Conservation (phyloP, 1,140 invertebrate genomes). For the Idris sp. region DNA sequence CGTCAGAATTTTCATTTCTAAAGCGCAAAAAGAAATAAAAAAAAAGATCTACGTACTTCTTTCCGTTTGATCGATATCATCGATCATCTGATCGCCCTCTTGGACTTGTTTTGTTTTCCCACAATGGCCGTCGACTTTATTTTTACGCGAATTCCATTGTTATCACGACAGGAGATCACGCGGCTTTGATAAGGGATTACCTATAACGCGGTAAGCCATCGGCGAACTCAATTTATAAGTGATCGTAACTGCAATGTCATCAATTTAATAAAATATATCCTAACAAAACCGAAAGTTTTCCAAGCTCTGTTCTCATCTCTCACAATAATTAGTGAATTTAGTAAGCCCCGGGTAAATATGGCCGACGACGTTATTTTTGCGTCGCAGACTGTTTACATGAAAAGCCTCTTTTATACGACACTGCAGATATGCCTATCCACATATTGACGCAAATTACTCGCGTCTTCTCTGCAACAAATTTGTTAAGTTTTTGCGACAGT, state of each 20-base stretch:
- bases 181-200: slow-evolving; percentile 48
- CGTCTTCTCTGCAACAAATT: no score
- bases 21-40: slow-evolving; percentile 16
- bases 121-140: slow-evolving; percentile 46
- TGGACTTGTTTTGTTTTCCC: slow-evolving; percentile 61
- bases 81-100: slow-evolving; percentile 52
- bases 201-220: slow-evolving; percentile 39
- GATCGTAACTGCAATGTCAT: no score
- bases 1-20: slow-evolving; percentile 29
- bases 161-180: slow-evolving; percentile 44
- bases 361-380: slow-evolving; percentile 35
- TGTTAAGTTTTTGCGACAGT: no score
- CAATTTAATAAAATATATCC: no score
- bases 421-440: slow-evolving; percentile 57
- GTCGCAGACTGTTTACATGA: slow-evolving; percentile 43
- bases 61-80: slow-evolving; percentile 45
- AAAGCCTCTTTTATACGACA: slow-evolving; percentile 40
- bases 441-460: slow-evolving; percentile 37
- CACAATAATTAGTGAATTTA: no score
- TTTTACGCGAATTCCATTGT: slow-evolving; percentile 52
- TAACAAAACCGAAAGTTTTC: no score
- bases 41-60: slow-evolving; percentile 11
- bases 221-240: slow-evolving; percentile 22
- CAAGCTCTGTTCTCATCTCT: no score
- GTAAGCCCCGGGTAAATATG: slow-evolving; percentile 32